phyloP scores from a whole-genome alignment of 2,888 invertebrate genomes.

The Phyto melanocephala region DNA sequence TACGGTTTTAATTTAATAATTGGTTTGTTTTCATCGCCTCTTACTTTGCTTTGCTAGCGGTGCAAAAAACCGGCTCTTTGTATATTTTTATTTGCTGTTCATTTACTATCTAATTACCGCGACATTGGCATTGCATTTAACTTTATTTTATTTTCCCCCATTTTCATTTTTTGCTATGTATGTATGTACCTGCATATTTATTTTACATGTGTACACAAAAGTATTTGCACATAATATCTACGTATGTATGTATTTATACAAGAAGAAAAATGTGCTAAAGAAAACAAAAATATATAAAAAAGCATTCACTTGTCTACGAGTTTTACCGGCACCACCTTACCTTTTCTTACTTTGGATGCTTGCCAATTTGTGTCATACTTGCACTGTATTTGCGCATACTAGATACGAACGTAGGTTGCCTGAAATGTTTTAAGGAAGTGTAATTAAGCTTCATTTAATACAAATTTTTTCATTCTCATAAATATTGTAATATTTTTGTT shows the following conservation, averaged over 20 bases:
- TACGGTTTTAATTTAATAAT: background rate
- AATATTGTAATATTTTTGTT: too few species aligned
- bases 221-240: background rate
- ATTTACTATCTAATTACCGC: constrained; percentile 52
- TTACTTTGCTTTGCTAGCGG: constrained; percentile 14
- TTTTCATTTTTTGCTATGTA: constrained; percentile 10
- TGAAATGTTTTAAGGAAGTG: background rate
- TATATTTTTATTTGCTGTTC: constrained; percentile 5
- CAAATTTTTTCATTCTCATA: too few species aligned
- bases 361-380: constrained; percentile 22
- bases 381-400: background rate
- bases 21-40: background rate
- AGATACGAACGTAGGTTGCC: background rate
- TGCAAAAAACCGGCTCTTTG: constrained; percentile 54
- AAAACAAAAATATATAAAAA: background rate
- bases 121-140: constrained; percentile 60
- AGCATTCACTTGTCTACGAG: constrained; percentile 34
- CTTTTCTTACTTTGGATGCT: constrained; percentile 19
- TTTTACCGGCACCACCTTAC: constrained; percentile 29
- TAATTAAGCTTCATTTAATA: background rate
- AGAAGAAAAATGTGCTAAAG: background rate
- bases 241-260: background rate
- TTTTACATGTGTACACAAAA: background rate
- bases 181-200: background rate
- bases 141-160: constrained; percentile 32